Percentiles rank a stretch among this genome's conserved stretches.
These are phyloP conservation scores for Campoletis raptor DNA, from an alignment of 2,888 invertebrate species.

Conservation along the genomic window DNA sequence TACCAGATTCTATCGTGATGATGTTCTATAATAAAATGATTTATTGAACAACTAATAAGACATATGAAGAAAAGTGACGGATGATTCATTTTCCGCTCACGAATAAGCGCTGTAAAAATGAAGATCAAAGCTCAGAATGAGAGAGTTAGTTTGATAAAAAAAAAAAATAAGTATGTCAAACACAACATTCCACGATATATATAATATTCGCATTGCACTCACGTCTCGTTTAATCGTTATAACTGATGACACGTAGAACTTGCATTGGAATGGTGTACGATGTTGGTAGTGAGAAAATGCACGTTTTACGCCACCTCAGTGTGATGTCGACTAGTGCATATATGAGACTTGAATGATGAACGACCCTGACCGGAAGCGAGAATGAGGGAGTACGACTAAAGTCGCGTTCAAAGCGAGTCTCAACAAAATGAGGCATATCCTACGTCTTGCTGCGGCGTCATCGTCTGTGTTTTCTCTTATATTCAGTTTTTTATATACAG, in stretches of 20 bases:
- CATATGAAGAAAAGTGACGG: neutral
- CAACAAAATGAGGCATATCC: slow-evolving; percentile 53
- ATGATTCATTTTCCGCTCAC: neutral
- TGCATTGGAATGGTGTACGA: neutral
- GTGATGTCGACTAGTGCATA: neutral
- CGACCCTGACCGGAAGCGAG: slow-evolving; percentile 63
- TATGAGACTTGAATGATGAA: slow-evolving; percentile 53
- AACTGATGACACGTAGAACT: slow-evolving; percentile 40
- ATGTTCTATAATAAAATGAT: neutral
- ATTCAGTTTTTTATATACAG: neutral
- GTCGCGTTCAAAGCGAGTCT: slow-evolving; percentile 55
- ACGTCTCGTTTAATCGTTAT: slow-evolving; percentile 34
- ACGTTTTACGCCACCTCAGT: slow-evolving; percentile 12
- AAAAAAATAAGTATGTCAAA: slow-evolving; percentile 6
- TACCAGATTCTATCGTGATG: neutral
- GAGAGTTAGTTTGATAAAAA: neutral
- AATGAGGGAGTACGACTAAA: slow-evolving; percentile 62
- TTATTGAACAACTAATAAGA: neutral
- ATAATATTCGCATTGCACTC: slow-evolving; percentile 23
- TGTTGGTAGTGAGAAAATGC: slow-evolving; percentile 25
- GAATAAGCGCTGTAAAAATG: neutral
- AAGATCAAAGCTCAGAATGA: neutral
- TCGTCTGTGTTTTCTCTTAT: neutral
- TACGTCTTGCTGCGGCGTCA: slow-evolving; percentile 36
- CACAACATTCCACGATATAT: neutral